Conservation (phyloP, 1,140 invertebrate species). For the Drosophila littoralis region DNA sequence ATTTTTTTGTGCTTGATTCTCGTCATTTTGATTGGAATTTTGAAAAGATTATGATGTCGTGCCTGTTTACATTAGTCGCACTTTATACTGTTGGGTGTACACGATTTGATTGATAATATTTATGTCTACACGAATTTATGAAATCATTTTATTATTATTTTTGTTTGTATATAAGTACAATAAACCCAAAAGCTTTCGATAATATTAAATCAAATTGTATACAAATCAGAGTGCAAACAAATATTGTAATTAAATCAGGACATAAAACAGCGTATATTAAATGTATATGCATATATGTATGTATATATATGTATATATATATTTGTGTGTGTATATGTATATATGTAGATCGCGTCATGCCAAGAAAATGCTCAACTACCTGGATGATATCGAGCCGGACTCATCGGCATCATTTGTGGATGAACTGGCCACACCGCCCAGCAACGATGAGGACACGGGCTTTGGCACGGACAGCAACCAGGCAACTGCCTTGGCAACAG, state of each 20-base stretch:
- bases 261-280: constrained; percentile 16
- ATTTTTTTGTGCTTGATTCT: background rate
- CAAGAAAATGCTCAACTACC: constrained; percentile 63
- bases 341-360: constrained; percentile 61
- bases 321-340: constrained; percentile 36
- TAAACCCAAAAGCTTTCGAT: background rate
- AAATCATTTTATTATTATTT: background rate
- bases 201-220: background rate
- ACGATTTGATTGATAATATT: background rate
- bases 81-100: background rate
- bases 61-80: constrained; percentile 1
- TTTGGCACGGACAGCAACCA: constrained; percentile 64
- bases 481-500: constrained; percentile 1
- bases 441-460: constrained; percentile 64
- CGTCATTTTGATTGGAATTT: background rate
- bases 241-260: background rate
- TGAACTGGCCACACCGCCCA: constrained; percentile 36
- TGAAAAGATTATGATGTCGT: background rate
- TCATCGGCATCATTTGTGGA: constrained; percentile 43
- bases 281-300: constrained; percentile 13
- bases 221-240: constrained; percentile 11
- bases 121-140: background rate
- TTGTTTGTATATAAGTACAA: background rate
- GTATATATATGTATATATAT: constrained; percentile 16
- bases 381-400: constrained; percentile 61